Evolutionary conservation across 2,113 vertebrate genomes (phyloP), one percentile per base, ranked within the genome.

Genomic region (Bucco capensis): DNA sequence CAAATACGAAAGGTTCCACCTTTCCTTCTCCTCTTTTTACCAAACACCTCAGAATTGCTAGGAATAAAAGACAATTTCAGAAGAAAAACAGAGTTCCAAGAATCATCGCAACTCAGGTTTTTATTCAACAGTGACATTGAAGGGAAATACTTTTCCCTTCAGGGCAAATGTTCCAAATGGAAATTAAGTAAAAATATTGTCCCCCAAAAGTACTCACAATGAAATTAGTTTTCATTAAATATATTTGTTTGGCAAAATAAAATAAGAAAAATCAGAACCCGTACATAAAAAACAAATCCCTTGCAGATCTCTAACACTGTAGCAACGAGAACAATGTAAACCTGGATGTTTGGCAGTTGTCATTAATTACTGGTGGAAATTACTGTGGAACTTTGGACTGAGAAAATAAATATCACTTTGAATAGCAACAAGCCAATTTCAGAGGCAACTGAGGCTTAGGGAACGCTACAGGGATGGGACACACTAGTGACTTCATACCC

Each of bases 181-280:
- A 97, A 97, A 97, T 96, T 95, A 97, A 97, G 97, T 97, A 97
- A 97, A 96, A 96, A 96, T 94, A 89, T n/a, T 37, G 64, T 80
- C 84, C 79, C 91, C 95, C 88, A 60, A 95, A 97, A 96, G 79
- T 96, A 97, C 95, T 96, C 91, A 97, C 87, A 95, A 96, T 95
- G 96, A 93, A 92, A 96, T 95, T 96, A 95, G 88, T 97, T 94
- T 96, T 97, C 96, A 97, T 98, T 98, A 98, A 98, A 98, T 98
- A 98, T 96, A 97, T 97, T 96, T 97, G 96, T 96, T 96, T 97
- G 97, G 96, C 97, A 97, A 97, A 97, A 94, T 88, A 95, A 95
- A 96, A 93, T 94, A 46, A 88, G 95, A 91, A 93, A 91, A 96
- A 96, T 97, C 95, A 97, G 95, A 97, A 97, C 97, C 96, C 96